Base-by-base conservation (phyloP, 1,140 invertebrate species). In the Dendroctonus ponderosae region DNA sequence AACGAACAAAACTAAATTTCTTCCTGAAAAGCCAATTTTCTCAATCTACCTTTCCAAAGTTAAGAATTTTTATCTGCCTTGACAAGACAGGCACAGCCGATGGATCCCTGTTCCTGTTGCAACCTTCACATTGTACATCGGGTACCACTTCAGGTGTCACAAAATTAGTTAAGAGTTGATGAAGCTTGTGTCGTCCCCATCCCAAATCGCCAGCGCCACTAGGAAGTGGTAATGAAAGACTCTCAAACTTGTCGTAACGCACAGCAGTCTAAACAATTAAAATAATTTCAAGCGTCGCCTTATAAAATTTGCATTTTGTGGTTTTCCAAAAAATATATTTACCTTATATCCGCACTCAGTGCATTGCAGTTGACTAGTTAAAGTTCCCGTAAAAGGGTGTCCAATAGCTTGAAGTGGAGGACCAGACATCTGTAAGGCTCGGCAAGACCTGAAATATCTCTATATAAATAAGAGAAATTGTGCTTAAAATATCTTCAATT, bases 181-280 rank as follows among this genome's bases (percentile, higher is more conserved):
- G 79, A 69, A 93, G 58, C 64, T 84, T 85, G 71, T 87, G 74
- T 68, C 83, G 77, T 68, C 82, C 71, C 77, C 82, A 84, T 74
- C 79, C 71, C 73, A 84, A 75, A 71, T 79, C 76, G 69, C 81
- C 76, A 44, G 80, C 81, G 15, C 79, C 77, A n/a, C 82, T 78
- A 38, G 91, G 91, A 48, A 93, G 76, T 54, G 84, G 84, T 15
- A 97, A 78, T 0, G 92, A 93, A 14, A 97, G 82, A 74, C 90
- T 93, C 77, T 96, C 92, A 75, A 95, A 93, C 75, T 92, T 92
- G 76, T 96, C 93, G 76, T 94, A 94, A 12, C 88, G 87, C 8
- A 96, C 87, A 0, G 91, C 86, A 71, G 90, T 90, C 86, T 91
- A 79, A 57, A 82, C 80, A 46, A 26, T 3, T 26, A 26, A 26